Evolutionary conservation across 2,888 invertebrate species (phyloP), one percentile per base, ranked within the genome.

Genomic region (Dromius quadrimaculatus): DNA sequence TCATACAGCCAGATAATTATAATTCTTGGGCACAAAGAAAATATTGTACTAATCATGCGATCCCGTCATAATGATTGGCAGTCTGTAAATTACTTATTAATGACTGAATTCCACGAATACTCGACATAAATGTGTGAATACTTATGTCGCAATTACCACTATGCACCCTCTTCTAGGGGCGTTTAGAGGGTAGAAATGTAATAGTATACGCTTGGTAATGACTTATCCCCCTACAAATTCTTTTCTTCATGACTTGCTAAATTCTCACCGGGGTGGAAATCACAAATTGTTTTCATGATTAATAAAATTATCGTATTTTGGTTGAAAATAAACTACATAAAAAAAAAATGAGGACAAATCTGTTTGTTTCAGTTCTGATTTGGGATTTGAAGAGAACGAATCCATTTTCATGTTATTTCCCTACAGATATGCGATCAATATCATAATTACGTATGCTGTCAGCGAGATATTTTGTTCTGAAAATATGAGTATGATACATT

Each of bases 361-460:
- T 54, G 5, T 50, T 23, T 28, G 50, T 54, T 54, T 41, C 15
- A 28, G 28, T 23, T 32, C 13, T 54, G 50, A 54, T 54, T 54
- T 32, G 32, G 32, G 32, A 54, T 54, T 54, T 23, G 50, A 15
- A 54, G 28, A 28, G 17, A n/a, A 28, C 32, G 28, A 54, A 54
- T 28, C 13, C 50, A 54, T 54, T 41, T 54, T 17, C 50, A 15
- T 28, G 50, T 54, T 54, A 54, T 54, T 54, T 54, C 32, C 50
- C 50, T 11, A 28, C 23, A 54, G 50, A 54, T 54, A 28, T 15
- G 28, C 28, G 23, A 54, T 23, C 50, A 54, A 54, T 54, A 54
- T 54, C 28, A 54, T 54, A 54, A 54, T 54, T 54, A 54, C 50
- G 17, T 54, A 23, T 8, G 15, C 17, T 47, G 47, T 22, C 47